Percentiles rank a stretch among this genome's conserved stretches.
Conservation (phyloP, 2,888 invertebrate species). For the Tinea trinotella region DNA sequence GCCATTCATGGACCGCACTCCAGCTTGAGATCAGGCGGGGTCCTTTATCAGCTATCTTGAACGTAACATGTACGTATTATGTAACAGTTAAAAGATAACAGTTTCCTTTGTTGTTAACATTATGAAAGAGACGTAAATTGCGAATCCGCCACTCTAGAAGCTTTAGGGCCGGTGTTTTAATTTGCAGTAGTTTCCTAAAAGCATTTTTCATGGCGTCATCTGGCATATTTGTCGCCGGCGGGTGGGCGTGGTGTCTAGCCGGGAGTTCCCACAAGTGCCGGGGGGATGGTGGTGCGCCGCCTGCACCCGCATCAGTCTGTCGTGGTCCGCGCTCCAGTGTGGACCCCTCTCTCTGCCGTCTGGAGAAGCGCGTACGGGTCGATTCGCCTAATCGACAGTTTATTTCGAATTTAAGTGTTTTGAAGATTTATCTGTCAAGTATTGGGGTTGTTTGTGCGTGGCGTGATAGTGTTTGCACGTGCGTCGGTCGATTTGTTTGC, state of each 20-base stretch:
- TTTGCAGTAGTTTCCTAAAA: not conserved
- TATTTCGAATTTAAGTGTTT: conserved; percentile 9
- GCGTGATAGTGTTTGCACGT: conserved; percentile 39
- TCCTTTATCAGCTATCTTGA: not conserved
- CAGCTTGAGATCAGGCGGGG: too few species aligned
- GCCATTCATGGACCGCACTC: too few species aligned
- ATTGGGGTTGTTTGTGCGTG: conserved; percentile 26
- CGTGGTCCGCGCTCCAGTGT: conserved; percentile 32
- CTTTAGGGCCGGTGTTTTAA: not conserved
- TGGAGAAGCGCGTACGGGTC: conserved; percentile 22
- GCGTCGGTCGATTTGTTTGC: conserved; percentile 57
- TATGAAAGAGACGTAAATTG: not conserved
- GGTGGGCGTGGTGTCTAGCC: conserved; percentile 40
- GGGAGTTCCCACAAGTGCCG: conserved; percentile 64
- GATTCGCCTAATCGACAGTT: conserved; percentile 19
- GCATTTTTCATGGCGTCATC: conserved; percentile 15
- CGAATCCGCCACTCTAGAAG: not conserved
- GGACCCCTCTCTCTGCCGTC: conserved; percentile 24
- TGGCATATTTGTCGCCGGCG: conserved; percentile 18
- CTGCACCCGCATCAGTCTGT: conserved; percentile 37
- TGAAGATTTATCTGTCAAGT: not conserved
- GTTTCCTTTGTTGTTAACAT: not conserved
- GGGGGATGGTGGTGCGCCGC: conserved; percentile 38
- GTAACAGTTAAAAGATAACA: not conserved
- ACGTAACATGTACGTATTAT: not conserved